Percentiles rank a stretch among this genome's conserved stretches.
Evolutionary conservation across 2,888 invertebrate genomes (phyloP).

Genomic region (Orchesellides sinensis): DNA sequence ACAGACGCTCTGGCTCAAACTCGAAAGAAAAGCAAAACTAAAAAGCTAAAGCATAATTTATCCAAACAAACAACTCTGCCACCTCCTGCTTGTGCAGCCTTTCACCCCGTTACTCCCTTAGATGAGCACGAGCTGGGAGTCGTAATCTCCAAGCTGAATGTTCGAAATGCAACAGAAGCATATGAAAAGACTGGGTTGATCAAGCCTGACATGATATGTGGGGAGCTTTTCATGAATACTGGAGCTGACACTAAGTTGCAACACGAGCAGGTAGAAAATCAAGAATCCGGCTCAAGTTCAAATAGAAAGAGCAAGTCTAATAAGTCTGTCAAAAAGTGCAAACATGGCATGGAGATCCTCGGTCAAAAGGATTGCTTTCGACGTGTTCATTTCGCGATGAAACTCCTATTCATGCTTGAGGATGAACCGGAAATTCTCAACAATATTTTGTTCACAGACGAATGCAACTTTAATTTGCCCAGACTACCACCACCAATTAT

Average conservation of each 20-base stretch:
- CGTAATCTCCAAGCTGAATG: no score
- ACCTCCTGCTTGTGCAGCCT: conserved; percentile 17
- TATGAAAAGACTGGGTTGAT: no score
- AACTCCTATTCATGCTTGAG: conserved; percentile 64
- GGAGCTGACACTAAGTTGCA: no score
- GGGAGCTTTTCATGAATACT: no score
- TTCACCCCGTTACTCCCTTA: conserved; percentile 1
- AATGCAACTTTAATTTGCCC: conserved; percentile 69
- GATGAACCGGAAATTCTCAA: conserved; percentile 65
- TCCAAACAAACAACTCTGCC: background rate
- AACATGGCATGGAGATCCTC: conserved; percentile 47
- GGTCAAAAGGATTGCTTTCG: conserved; percentile 63
- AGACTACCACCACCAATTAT: conserved; percentile 8
- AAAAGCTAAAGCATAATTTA: no score
- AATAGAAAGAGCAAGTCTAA: no score
- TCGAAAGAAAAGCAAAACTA: no score
- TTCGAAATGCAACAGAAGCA: no score
- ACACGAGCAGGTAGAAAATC: no score
- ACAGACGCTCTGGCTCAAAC: no score
- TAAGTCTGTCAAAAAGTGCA: conserved; percentile 1
- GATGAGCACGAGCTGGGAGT: conserved; percentile 16
- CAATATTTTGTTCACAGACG: conserved; percentile 72
- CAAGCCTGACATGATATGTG: no score
- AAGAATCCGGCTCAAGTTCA: no score
- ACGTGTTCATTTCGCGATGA: conserved; percentile 63